These are phyloP conservation scores for Pollenia griseotomentosa DNA, from an alignment of 2,888 invertebrate genomes.

Conservation along the genomic window DNA sequence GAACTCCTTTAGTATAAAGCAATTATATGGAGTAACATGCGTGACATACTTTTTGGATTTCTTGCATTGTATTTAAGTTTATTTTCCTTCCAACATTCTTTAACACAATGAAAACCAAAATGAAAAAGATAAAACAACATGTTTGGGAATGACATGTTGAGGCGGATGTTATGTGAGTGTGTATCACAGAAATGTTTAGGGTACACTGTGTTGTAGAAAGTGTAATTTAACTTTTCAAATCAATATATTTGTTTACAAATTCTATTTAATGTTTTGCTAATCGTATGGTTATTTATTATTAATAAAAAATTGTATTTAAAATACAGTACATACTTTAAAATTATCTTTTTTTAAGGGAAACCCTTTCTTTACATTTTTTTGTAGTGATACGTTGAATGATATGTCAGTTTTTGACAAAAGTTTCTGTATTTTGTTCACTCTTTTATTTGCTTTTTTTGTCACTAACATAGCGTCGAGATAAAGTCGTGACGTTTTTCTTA, in stretches of 20 bases:
- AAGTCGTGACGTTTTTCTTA: slow-evolving; percentile 40
- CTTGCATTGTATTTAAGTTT: not conserved
- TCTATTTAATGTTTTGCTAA: too few species aligned
- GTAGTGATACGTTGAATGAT: slow-evolving; percentile 24
- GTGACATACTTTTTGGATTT: slow-evolving; percentile 57
- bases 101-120: slow-evolving; percentile 14
- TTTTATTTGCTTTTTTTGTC: not conserved
- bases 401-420: slow-evolving; percentile 45
- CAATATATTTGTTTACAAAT: not conserved
- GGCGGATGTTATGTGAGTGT: not conserved
- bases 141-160: slow-evolving; percentile 14
- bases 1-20: slow-evolving; percentile 31
- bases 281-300: too few species aligned
- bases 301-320: too few species aligned
- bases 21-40: slow-evolving; percentile 57
- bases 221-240: too few species aligned
- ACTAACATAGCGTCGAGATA: not conserved
- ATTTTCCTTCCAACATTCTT: slow-evolving; percentile 1
- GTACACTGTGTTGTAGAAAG: not conserved
- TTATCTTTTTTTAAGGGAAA: not conserved
- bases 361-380: not conserved
- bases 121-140: not conserved
- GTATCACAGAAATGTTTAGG: not conserved
- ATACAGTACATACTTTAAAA: not conserved
- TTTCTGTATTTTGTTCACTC: not conserved